Base-by-base conservation (phyloP, 2,888 invertebrate genomes). In the Morpho deidamia region DNA sequence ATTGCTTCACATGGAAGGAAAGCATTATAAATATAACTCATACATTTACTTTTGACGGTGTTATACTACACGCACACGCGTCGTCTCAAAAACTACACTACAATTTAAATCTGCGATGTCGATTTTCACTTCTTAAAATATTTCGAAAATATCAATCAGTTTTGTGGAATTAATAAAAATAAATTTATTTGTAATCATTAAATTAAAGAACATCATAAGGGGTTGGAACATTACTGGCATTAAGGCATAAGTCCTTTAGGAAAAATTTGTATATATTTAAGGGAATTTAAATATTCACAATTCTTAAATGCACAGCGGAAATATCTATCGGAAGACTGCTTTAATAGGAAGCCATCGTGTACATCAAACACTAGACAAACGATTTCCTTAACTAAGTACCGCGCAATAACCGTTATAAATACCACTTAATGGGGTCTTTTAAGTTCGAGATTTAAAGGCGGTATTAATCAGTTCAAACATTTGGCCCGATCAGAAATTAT, bases 281-380 rank as follows among this genome's bases (percentile, higher is more conserved):
- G 53, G 49, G 46, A 59, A 61, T 63, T 55, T 55, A 64, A 59
- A 23, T 23, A 23, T 23, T 23, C 23, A 75, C 74, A 80, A 76
- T 80, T 81, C 83, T 83, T 61, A 59, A 88, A 87, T 85, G 85
- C 86, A 82, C 78, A 81, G 81, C 80, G 79, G 84, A 84, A 84
- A 86, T 74, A 87, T 75, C 85, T 87, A 87, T 83, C 86, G 89
- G 89, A 89, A 89, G 89, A 89, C 89, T 85, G 86, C 78, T 78
- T 81, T 87, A 74, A 81, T 79, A 86, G 89, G 88, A 89, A 89
- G 88, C 88, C 88, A 87, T 82, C 76, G 80, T 78, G 81, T 81
- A 78, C 71, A 74, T 76, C 81, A 78, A 81, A 82, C 82, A 79
- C 81, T 81, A 81, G 73, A 79, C 76, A 78, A 80, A 77, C 78